phyloP scores from a whole-genome alignment of 2,888 invertebrate genomes.

The Torymus aiolomorphi region DNA sequence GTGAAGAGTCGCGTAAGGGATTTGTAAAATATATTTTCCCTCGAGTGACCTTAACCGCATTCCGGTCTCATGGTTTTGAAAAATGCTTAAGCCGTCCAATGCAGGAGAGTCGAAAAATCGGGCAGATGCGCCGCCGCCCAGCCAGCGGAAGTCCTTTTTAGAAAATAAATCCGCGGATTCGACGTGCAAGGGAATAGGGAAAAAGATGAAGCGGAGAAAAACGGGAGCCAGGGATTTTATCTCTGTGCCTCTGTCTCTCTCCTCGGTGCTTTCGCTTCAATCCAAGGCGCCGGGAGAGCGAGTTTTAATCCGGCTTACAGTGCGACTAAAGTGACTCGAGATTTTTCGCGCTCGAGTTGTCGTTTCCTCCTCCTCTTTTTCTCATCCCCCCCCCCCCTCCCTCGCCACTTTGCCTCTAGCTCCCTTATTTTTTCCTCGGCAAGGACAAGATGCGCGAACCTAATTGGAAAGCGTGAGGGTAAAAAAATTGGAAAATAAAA shows the following conservation, averaged over 20 bases:
- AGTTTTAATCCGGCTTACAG: constrained; percentile 52
- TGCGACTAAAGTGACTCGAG: constrained; percentile 34
- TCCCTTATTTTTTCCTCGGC: neutral
- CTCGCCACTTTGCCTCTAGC: neutral
- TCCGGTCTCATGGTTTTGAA: too few species aligned
- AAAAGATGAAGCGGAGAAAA: constrained; percentile 1
- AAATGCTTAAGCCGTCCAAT: too few species aligned
- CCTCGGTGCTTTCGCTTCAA: neutral
- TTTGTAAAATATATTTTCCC: too few species aligned
- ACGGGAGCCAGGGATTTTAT: neutral
- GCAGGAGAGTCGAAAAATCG: neutral
- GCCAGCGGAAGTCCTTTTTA: neutral
- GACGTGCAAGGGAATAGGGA: constrained; percentile 20
- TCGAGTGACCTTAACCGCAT: too few species aligned
- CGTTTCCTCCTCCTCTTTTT: neutral
- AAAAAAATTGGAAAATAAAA: constrained; percentile 21
- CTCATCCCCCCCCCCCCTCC: neutral
- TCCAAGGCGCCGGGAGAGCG: constrained; percentile 19
- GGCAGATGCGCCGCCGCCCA: neutral
- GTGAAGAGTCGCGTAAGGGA: too few species aligned
- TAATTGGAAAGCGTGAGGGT: constrained; percentile 29
- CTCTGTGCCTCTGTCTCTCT: neutral
- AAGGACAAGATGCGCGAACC: constrained; percentile 24
- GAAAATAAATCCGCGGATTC: constrained; percentile 21
- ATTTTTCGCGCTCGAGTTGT: constrained; percentile 21